These are phyloP conservation scores for Pholis gunnellus DNA, from an alignment of 2,113 vertebrate species.

Conservation along the genomic window DNA sequence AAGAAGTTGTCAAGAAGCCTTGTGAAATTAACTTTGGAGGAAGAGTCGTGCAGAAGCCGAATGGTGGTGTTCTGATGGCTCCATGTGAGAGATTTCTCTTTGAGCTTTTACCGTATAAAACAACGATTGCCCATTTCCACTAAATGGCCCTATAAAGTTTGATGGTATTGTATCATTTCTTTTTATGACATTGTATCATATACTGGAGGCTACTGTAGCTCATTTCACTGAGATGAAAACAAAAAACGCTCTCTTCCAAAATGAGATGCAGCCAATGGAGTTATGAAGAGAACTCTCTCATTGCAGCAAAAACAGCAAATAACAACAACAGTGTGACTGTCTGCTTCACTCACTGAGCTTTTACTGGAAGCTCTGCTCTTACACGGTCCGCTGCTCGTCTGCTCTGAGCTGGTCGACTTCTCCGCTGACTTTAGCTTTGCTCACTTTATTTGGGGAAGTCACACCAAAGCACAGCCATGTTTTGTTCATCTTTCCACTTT, in stretches of 20 bases:
- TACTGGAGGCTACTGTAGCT: constrained; percentile 46
- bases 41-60: background rate
- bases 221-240: constrained; percentile 61
- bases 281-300: constrained; percentile 32
- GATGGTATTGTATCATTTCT: constrained; percentile 56
- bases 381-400: too few species aligned
- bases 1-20: background rate
- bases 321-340: background rate
- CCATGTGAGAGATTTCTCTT: constrained; percentile 30
- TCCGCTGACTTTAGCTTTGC: background rate
- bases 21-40: background rate
- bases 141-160: constrained; percentile 63
- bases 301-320: constrained; percentile 6
- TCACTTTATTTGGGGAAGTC: background rate
- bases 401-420: background rate
- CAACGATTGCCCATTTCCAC: constrained; percentile 53
- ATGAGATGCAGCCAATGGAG: constrained; percentile 33
- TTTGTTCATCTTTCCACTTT: background rate
- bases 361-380: background rate
- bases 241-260: constrained; percentile 21
- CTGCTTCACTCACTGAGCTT: background rate
- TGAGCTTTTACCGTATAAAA: constrained; percentile 47
- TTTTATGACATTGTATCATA: constrained; percentile 60
- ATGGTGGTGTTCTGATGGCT: constrained; percentile 11
- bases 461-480: background rate